These are phyloP conservation scores for Aptenodytes patagonicus DNA, from an alignment of 2,113 vertebrate genomes.

Conservation along the genomic window DNA sequence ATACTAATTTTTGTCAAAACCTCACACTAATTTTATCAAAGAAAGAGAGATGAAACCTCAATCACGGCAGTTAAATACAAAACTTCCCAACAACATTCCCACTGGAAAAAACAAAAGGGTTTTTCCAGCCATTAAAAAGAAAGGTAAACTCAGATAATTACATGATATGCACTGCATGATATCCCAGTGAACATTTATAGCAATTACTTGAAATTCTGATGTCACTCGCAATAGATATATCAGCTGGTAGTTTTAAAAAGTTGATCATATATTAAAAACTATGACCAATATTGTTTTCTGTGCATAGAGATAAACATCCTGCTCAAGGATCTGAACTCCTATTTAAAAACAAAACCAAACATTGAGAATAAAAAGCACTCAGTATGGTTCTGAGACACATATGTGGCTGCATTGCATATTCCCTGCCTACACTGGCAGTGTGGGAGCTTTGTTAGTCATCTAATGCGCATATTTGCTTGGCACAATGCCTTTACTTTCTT, in stretches of 20 bases:
- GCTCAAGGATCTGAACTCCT: conserved; percentile 41
- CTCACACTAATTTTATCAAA: background rate
- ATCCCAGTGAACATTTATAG: background rate
- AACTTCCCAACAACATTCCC: background rate
- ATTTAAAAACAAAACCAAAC: conserved; percentile 63
- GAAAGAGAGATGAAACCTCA: background rate
- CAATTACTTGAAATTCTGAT: conserved; percentile 28
- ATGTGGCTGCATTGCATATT: conserved; percentile 60
- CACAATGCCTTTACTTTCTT: conserved; percentile 4
- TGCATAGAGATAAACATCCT: conserved; percentile 63
- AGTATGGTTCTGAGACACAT: conserved; percentile 34
- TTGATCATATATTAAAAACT: background rate
- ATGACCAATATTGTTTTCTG: conserved; percentile 59
- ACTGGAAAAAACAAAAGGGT: background rate
- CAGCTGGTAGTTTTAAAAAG: conserved; percentile 2
- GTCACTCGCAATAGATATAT: background rate
- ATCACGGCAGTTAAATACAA: background rate
- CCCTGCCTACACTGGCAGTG: conserved; percentile 65
- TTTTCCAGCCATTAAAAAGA: background rate
- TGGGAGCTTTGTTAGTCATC: conserved; percentile 72
- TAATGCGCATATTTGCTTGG: conserved; percentile 65
- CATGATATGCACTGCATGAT: background rate
- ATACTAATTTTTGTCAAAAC: background rate
- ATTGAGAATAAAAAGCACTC: conserved; percentile 55
- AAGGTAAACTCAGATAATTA: background rate